Evolutionary conservation across 2,888 invertebrate genomes (phyloP).

Genomic region (Chaetoderma sp.): DNA sequence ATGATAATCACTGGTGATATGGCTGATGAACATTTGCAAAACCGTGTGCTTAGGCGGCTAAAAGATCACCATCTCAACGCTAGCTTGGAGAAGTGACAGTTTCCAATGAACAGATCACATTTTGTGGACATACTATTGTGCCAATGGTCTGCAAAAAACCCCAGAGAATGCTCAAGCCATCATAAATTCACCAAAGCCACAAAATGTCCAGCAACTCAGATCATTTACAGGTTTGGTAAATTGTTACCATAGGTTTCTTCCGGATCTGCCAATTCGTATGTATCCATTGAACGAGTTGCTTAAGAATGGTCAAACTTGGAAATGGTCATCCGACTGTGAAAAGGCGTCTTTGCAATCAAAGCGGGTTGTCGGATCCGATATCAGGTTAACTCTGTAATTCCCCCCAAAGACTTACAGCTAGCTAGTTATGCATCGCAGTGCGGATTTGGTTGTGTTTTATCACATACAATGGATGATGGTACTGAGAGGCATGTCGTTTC

Average conservation of each 20-base stretch:
- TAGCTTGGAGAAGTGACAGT: slow-evolving; percentile 19
- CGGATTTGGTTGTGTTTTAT: slow-evolving; percentile 60
- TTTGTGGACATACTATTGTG: slow-evolving; percentile 32
- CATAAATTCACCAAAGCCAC: slow-evolving; percentile 12
- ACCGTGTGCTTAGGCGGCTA: not conserved
- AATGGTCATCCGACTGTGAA: slow-evolving; percentile 22
- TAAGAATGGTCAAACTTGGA: slow-evolving; percentile 24
- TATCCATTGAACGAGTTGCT: slow-evolving; percentile 20
- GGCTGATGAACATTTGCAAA: slow-evolving; percentile 1
- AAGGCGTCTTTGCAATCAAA: slow-evolving; percentile 41
- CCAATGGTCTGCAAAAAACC: slow-evolving; percentile 25
- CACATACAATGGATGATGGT: slow-evolving; percentile 32
- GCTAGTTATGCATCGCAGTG: slow-evolving; percentile 65
- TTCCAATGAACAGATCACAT: slow-evolving; percentile 17
- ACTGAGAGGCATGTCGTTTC: slow-evolving; percentile 60
- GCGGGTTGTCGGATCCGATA: slow-evolving; percentile 29
- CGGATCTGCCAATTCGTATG: slow-evolving; percentile 10
- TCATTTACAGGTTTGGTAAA: slow-evolving; percentile 15
- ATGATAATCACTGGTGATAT: not conserved
- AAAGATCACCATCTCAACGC: not conserved
- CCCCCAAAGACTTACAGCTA: slow-evolving; percentile 51
- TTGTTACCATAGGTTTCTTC: slow-evolving; percentile 13
- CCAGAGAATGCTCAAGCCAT: slow-evolving; percentile 23
- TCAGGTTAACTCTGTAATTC: slow-evolving; percentile 55
- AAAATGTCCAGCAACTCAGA: slow-evolving; percentile 8